These are phyloP conservation scores for Tetragonisca angustula DNA, from an alignment of 2,888 invertebrate species.

Conservation along the genomic window DNA sequence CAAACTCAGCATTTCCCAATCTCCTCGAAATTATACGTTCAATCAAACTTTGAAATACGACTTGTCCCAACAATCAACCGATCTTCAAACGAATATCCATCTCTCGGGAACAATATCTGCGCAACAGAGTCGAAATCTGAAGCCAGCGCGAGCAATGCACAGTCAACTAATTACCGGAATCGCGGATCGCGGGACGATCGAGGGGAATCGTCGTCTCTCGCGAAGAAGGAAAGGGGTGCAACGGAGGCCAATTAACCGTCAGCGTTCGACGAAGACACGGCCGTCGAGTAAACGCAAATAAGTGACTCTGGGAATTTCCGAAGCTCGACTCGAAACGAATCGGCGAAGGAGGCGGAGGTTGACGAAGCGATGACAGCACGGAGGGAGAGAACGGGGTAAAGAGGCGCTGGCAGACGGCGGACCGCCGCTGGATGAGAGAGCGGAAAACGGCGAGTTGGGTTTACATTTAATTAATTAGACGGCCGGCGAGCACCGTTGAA, in stretches of 20 bases:
- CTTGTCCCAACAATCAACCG: background rate
- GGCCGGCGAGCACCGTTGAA: conserved; percentile 42
- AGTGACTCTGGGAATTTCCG: conserved; percentile 54
- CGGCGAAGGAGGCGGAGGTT: conserved; percentile 9
- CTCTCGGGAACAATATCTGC: background rate
- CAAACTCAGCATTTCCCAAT: too few relatives aligned
- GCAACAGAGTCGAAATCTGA: background rate
- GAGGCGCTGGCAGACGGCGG: background rate
- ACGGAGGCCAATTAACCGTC: conserved; percentile 59
- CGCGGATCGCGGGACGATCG: conserved; percentile 27
- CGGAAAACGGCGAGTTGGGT: conserved; percentile 43
- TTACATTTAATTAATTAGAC: conserved; percentile 73
- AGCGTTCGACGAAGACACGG: conserved; percentile 39
- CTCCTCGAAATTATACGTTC: too few relatives aligned
- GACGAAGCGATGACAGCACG: conserved; percentile 38
- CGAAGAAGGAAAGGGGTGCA: background rate
- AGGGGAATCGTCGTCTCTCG: background rate
- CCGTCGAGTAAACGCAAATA: conserved; percentile 60
- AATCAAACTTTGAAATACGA: too few relatives aligned
- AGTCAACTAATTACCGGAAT: conserved; percentile 36
- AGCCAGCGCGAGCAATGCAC: background rate
- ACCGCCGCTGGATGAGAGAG: background rate
- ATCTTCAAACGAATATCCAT: background rate
- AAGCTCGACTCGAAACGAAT: conserved; percentile 4
- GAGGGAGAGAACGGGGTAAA: conserved; percentile 14